phyloP scores from a whole-genome alignment of 92 coral and sea anemone species.

The Pocillopora meandrina region DNA sequence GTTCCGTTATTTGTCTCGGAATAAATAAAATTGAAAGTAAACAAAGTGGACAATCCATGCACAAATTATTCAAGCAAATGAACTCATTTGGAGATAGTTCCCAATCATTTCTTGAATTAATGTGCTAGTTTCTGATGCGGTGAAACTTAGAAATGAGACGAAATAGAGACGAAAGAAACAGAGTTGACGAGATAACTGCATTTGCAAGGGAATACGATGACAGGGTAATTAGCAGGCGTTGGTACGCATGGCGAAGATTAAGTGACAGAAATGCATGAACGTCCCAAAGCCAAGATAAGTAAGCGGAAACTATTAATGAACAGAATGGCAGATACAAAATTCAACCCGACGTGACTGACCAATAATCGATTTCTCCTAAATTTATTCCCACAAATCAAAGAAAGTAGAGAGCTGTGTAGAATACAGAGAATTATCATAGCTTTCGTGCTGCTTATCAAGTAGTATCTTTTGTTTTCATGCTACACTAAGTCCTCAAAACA shows the following conservation, averaged over 20 bases:
- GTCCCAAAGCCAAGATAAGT: neutral
- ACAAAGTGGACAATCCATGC: neutral
- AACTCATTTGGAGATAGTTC: conserved; percentile 24
- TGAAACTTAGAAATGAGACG: neutral
- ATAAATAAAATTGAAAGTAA: neutral
- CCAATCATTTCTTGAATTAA: conserved; percentile 2
- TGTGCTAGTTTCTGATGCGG: neutral
- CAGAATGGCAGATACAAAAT: neutral
- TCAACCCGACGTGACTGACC: neutral
- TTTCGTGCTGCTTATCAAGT: neutral
- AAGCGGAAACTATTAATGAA: neutral
- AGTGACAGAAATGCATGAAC: neutral
- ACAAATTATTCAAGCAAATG: neutral
- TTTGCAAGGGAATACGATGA: neutral
- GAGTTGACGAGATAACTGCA: neutral
- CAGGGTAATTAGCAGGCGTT: neutral
- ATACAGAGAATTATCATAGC: neutral
- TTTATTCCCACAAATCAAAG: neutral
- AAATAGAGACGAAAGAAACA: neutral
- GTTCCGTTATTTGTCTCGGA: neutral
- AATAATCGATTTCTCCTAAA: neutral
- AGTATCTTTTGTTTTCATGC: neutral
- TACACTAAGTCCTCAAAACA: neutral
- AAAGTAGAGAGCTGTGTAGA: neutral
- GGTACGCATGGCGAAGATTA: neutral